phyloP scores from a whole-genome alignment of 2,888 invertebrate genomes.

The Tetranychus piercei region DNA sequence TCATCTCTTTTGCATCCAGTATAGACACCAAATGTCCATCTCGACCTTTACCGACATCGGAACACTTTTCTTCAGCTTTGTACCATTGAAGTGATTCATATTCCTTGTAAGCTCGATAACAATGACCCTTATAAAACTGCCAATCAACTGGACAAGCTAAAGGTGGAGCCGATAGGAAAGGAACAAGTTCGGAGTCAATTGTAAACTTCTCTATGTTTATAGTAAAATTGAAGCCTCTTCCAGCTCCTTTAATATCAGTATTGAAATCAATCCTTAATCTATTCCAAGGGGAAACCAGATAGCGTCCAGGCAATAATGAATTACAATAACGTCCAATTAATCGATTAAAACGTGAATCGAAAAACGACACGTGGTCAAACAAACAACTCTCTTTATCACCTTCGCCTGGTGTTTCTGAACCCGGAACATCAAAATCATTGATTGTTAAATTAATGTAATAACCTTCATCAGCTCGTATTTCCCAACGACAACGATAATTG shows the following conservation, averaged over 20 bases:
- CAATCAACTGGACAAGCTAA: slow-evolving; percentile 26
- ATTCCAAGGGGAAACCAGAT: slow-evolving; percentile 29
- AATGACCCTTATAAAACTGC: slow-evolving; percentile 28
- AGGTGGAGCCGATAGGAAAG: slow-evolving; percentile 8
- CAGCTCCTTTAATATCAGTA: slow-evolving; percentile 27
- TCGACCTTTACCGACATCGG: slow-evolving; percentile 21
- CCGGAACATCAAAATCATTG: slow-evolving; percentile 29
- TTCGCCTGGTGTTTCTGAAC: not conserved
- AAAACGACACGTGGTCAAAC: slow-evolving; percentile 29
- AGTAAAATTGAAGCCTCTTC: slow-evolving; percentile 28
- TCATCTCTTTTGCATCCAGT: slow-evolving; percentile 29
- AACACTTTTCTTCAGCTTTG: slow-evolving; percentile 28
- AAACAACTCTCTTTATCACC: slow-evolving; percentile 24
- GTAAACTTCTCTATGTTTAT: slow-evolving; percentile 27
- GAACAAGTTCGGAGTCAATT: slow-evolving; percentile 22
- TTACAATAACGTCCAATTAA: slow-evolving; percentile 29
- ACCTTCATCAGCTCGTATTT: slow-evolving; percentile 27
- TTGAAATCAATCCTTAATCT: slow-evolving; percentile 28
- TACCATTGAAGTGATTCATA: slow-evolving; percentile 29
- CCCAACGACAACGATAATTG: slow-evolving; percentile 29
- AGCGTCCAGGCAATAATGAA: slow-evolving; percentile 25
- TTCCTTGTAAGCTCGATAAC: slow-evolving; percentile 27
- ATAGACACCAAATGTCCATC: slow-evolving; percentile 31
- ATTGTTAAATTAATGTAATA: slow-evolving; percentile 29
- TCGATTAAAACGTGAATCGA: slow-evolving; percentile 26